Evolutionary conservation across 1,140 invertebrate genomes (phyloP), one percentile per base, ranked within the genome.

Genomic region (Drosophila fuyamai): DNA sequence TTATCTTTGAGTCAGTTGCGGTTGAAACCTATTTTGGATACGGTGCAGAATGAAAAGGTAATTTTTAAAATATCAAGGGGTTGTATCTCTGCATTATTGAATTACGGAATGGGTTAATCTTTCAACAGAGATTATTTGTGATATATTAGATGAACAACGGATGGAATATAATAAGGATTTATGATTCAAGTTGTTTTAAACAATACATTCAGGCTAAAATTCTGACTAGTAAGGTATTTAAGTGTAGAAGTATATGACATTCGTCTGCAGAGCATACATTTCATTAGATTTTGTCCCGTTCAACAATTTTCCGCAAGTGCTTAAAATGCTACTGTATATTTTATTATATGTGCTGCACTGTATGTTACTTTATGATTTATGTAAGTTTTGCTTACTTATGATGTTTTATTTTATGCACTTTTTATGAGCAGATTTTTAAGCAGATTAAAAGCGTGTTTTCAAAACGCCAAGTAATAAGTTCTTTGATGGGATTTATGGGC

Each of bases 401-500:
- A 56, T 27, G 54, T 56, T 55, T 13, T 18, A 13, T 23, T 41
- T 55, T 4, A 27, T 18, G 35, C 18, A 55, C 53, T 36, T 36
- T 36, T 46, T 62, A 41, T 32, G 18, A 23, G 13, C 36, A 40
- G 12, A 23, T 55, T 38, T 55, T 55, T 16, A n/a, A 59, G 41
- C 5, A 29, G 55, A 36, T 65, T 60, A 66, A 61, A 35, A 36
- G 14, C 35, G 29, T 29, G 50, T 61, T 58, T 32, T 32, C 7
- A 32, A 32, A 32, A 32, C 29, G 6, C 14, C 12, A 6, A 13
- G 6, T 40, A 8, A 61, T 18, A 16, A 35, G 16, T 43, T 9
- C 57, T 46, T 62, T 63, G 58, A 63, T 1, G 36, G 10, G 27
- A 35, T 67, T 67, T 62, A 44, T 14, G 8, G 10, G 9, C 32